Conservation (phyloP, 1,140 invertebrate genomes). For the Aleiodes sp. region DNA sequence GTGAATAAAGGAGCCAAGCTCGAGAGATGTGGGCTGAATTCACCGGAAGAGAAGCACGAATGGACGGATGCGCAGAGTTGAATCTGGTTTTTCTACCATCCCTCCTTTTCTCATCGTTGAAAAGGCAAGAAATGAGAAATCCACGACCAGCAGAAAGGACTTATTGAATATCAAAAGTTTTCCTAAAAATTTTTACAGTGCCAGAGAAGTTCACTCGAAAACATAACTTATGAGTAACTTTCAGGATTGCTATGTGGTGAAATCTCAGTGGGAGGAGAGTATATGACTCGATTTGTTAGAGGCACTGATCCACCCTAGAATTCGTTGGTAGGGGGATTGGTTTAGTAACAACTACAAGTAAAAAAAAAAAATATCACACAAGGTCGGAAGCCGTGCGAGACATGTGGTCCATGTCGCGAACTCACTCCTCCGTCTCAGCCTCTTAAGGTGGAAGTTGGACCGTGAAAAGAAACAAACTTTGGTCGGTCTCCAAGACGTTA, state of each 20-base stretch:
- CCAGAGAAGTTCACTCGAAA: conserved; percentile 38
- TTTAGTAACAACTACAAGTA: conserved; percentile 15
- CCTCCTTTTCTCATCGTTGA: conserved; percentile 17
- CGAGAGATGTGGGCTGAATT: background rate
- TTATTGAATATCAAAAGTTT: conserved; percentile 38
- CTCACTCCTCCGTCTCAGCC: conserved; percentile 52
- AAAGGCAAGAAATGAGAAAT: conserved; percentile 25
- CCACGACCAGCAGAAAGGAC: background rate
- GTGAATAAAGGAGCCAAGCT: background rate
- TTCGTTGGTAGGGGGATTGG: background rate
- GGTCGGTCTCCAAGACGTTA: conserved; percentile 55
- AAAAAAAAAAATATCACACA: conserved; percentile 9
- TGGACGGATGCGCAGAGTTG: background rate
- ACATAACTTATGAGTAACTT: conserved; percentile 39
- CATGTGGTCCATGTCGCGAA: conserved; percentile 17
- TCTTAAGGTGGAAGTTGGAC: conserved; percentile 55
- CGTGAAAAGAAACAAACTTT: conserved; percentile 48
- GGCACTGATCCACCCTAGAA: background rate
- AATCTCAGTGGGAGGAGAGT: background rate
- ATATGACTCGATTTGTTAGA: background rate
- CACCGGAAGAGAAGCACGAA: background rate
- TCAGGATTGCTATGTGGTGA: background rate
- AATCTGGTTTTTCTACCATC: background rate
- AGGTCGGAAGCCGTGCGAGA: conserved; percentile 41
- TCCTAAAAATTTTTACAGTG: conserved; percentile 32